phyloP scores from a whole-genome alignment of 1,140 invertebrate species.

The Listronotus bonariensis region DNA sequence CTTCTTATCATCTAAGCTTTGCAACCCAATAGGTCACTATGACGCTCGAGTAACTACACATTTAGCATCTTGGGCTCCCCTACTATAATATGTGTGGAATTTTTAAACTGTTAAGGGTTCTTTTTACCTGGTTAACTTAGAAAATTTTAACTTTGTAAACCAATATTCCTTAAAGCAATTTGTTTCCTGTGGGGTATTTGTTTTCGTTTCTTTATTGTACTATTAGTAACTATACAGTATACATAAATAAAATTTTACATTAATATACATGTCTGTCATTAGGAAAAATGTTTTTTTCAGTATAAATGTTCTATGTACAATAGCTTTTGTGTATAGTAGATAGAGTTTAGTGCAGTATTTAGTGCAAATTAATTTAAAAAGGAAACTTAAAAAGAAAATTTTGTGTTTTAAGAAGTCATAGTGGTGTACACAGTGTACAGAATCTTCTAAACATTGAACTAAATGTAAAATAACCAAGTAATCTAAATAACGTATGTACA shows the following conservation, averaged over 20 bases:
- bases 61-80: too few relatives aligned
- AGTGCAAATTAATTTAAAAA: slow-evolving; percentile 22
- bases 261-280: slow-evolving; percentile 7
- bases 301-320: slow-evolving; percentile 25
- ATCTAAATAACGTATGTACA: slow-evolving; percentile 42
- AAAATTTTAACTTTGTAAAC: too few relatives aligned
- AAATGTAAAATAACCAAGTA: slow-evolving; percentile 36
- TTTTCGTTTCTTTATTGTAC: not conserved
- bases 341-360: slow-evolving; percentile 19
- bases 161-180: not conserved
- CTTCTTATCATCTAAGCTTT: too few relatives aligned
- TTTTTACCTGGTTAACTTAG: too few relatives aligned
- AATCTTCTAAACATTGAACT: slow-evolving; percentile 43
- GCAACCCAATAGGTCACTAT: too few relatives aligned
- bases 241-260: slow-evolving; percentile 3
- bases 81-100: too few relatives aligned
- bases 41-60: too few relatives aligned
- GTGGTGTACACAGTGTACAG: slow-evolving; percentile 41
- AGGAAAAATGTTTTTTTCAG: not conserved
- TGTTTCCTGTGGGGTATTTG: not conserved
- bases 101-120: too few relatives aligned
- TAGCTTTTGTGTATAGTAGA: slow-evolving; percentile 11
- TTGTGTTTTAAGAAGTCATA: slow-evolving; percentile 33
- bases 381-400: slow-evolving; percentile 32
- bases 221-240: slow-evolving; percentile 3